A percentile compares a stretch with the other conserved stretches of the same genome.
phyloP scores from a whole-genome alignment of 2,888 invertebrate species.

The Brachylomia viminalis region DNA sequence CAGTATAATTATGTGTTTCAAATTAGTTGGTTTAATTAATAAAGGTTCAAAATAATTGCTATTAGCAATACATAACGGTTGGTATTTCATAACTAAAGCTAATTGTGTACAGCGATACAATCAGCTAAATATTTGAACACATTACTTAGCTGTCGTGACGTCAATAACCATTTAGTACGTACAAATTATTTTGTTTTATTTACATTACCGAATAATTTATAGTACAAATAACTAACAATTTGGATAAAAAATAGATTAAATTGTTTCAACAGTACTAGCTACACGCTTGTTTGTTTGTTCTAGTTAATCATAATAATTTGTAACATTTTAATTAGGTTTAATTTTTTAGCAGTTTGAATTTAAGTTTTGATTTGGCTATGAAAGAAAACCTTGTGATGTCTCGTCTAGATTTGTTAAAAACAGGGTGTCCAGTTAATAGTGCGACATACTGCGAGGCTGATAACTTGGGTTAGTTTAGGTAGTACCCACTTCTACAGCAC shows the following conservation, averaged over 20 bases:
- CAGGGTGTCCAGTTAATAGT: background rate
- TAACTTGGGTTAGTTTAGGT: background rate
- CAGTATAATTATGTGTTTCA: background rate
- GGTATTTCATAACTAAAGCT: constrained; percentile 43
- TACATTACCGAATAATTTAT: constrained; percentile 53
- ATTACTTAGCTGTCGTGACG: constrained; percentile 44
- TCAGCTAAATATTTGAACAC: constrained; percentile 62
- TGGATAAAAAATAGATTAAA: constrained; percentile 27
- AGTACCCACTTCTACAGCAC: background rate
- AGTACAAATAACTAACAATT: constrained; percentile 17
- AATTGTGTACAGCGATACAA: constrained; percentile 62
- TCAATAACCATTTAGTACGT: constrained; percentile 34
- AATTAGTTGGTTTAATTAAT: constrained; percentile 9
- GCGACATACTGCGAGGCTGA: background rate
- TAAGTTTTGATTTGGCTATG: background rate
- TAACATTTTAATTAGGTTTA: constrained; percentile 28
- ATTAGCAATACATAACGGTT: constrained; percentile 15
- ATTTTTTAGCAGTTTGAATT: background rate
- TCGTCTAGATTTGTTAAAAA: background rate
- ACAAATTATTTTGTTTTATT: constrained; percentile 57
- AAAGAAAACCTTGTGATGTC: background rate
- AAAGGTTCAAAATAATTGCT: constrained; percentile 3
- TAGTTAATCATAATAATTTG: constrained; percentile 33
- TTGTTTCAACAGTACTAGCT: constrained; percentile 18
- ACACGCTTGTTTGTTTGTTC: constrained; percentile 38